Evolutionary conservation across 2,113 vertebrate species (phyloP).

Genomic region (Xiphophorus couchianus): DNA sequence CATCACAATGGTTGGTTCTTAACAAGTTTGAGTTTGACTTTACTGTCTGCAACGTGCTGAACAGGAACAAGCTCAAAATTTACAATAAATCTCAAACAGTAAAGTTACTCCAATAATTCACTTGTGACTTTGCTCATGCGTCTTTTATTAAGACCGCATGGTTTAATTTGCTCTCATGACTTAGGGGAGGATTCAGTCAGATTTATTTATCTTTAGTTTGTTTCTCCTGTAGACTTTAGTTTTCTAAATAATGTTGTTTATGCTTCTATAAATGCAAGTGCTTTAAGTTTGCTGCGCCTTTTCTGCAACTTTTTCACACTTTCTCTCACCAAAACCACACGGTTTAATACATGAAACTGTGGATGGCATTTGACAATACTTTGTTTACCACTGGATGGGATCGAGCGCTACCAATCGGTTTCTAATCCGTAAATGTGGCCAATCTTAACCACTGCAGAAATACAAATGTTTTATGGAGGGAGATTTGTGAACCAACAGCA

Average conservation of each 20-base stretch:
- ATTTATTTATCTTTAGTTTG: background rate
- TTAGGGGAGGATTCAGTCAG: background rate
- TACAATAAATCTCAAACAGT: background rate
- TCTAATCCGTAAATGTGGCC: background rate
- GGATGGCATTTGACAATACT: background rate
- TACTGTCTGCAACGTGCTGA: background rate
- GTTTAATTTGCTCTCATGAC: constrained; percentile 30
- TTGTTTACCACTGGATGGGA: background rate
- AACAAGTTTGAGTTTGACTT: constrained; percentile 11
- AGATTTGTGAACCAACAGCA: background rate
- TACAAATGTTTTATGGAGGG: background rate
- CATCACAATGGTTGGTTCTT: constrained; percentile 58
- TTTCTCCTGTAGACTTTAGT: background rate
- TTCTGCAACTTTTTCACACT: background rate
- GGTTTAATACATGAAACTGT: background rate
- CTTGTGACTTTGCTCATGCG: background rate
- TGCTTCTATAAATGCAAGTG: background rate
- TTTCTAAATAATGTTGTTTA: background rate
- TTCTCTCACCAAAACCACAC: too few species aligned
- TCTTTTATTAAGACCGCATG: background rate
- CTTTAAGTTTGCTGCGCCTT: background rate
- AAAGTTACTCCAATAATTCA: background rate
- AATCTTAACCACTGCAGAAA: background rate
- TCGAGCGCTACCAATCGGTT: background rate
- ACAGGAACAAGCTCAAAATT: background rate